Conservation (phyloP, 2,888 invertebrate species). For the Amiota communis region DNA sequence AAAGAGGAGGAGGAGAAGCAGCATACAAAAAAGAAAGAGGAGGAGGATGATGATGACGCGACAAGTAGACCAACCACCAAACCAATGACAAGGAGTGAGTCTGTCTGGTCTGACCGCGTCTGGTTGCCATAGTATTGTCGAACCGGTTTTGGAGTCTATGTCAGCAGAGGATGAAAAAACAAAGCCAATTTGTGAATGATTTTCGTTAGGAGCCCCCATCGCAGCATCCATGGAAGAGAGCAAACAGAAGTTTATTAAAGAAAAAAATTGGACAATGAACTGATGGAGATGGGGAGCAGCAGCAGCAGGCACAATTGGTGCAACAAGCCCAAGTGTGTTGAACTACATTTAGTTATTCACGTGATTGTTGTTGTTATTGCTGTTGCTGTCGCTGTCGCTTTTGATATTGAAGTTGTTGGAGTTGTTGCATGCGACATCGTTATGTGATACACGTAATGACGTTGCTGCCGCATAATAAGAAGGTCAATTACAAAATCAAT, state of each 20-base stretch:
- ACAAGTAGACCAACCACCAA: background rate
- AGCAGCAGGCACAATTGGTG: constrained; percentile 18
- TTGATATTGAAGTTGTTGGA: constrained; percentile 28
- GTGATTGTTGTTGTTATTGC: no score
- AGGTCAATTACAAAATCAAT: constrained; percentile 52
- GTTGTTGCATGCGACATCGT: constrained; percentile 48
- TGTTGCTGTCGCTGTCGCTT: constrained; percentile 9
- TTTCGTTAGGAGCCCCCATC: background rate
- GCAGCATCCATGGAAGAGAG: background rate
- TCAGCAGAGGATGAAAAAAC: background rate
- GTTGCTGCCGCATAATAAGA: constrained; percentile 54
- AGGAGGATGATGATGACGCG: background rate
- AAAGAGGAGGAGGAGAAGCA: background rate
- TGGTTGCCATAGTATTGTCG: background rate
- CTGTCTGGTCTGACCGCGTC: background rate
- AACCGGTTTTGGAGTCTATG: constrained; percentile 3
- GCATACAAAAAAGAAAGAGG: no score
- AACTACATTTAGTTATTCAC: constrained; percentile 22
- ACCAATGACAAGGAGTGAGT: background rate
- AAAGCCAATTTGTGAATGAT: background rate
- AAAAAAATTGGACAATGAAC: background rate
- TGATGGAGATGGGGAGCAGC: background rate
- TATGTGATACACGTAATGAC: constrained; percentile 58
- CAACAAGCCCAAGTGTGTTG: constrained; percentile 22
- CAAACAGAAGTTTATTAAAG: background rate